A percentile compares a stretch with the other conserved stretches of the same genome.
phyloP scores from a whole-genome alignment of 2,113 vertebrate genomes.

The Nicator chloris region DNA sequence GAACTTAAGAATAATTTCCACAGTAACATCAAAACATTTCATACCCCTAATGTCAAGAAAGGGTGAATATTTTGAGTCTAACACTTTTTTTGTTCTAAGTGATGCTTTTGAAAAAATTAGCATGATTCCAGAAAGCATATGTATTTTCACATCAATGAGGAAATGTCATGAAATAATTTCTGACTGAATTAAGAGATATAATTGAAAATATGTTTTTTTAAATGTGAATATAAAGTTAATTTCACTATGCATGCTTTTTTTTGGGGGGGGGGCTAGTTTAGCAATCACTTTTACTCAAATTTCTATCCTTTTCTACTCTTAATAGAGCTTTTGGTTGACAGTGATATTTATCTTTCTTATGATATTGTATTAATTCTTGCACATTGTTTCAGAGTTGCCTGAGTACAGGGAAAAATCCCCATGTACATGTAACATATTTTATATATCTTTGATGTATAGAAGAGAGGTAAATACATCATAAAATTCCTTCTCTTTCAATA shows the following conservation, averaged over 20 bases:
- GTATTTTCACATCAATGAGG: not conserved
- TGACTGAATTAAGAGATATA: not conserved
- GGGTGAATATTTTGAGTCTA: not conserved
- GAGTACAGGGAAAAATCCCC: not conserved
- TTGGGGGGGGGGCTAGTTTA: not conserved
- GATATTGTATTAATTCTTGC: not conserved
- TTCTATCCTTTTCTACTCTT: not conserved
- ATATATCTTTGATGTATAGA: not conserved
- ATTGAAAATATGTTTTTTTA: not conserved
- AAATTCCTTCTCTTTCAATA: not conserved
- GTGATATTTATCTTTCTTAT: not conserved
- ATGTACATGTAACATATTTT: not conserved
- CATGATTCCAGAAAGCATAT: not conserved
- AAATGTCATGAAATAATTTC: not conserved
- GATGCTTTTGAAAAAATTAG: not conserved
- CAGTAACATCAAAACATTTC: not conserved
- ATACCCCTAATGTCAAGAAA: not conserved
- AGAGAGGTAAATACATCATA: not conserved
- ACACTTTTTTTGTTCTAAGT: not conserved
- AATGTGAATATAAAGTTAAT: not conserved
- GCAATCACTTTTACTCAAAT: not conserved
- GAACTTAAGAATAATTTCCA: not conserved
- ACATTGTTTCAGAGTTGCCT: not conserved
- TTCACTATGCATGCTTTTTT: fast-evolving
- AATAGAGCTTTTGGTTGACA: fast-evolving